Percentiles rank a stretch among this genome's conserved stretches.
phyloP scores from a whole-genome alignment of 2,797 vertebrate genomes.

The Philypnodon macrostomus region DNA sequence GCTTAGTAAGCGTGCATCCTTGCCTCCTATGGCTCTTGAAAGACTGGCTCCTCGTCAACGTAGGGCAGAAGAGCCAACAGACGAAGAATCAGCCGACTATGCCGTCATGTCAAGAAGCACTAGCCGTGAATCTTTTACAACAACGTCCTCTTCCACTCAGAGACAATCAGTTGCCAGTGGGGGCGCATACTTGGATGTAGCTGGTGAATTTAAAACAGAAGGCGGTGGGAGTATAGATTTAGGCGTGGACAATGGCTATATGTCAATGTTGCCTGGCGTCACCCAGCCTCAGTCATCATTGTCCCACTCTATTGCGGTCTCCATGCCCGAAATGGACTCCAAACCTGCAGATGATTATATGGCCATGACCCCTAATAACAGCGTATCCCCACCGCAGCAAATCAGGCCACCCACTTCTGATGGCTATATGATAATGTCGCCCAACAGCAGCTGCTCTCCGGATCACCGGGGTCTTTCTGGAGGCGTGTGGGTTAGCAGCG shows the following conservation, averaged over 20 bases:
- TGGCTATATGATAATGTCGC: conserved; percentile 84
- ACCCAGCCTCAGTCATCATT: conserved; percentile 66
- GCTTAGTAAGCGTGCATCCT: conserved; percentile 77
- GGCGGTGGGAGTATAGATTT: conserved; percentile 44
- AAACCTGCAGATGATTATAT: conserved; percentile 79
- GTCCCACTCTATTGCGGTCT: conserved; percentile 67
- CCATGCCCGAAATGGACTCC: conserved; percentile 67
- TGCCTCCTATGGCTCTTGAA: conserved; percentile 79
- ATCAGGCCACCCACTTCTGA: conserved; percentile 66
- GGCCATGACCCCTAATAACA: conserved; percentile 80
- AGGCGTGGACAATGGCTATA: conserved; percentile 75
- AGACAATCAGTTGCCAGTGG: conserved; percentile 48
- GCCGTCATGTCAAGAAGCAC: conserved; percentile 80
- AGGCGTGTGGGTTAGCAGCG: conserved; percentile 67
- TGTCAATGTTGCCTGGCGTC: conserved; percentile 81
- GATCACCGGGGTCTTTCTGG: conserved; percentile 67
- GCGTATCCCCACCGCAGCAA: conserved; percentile 79
- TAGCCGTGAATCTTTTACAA: conserved; percentile 72
- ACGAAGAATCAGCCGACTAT: conserved; percentile 77
- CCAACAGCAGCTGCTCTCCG: conserved; percentile 79
- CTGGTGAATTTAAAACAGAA: conserved; percentile 65
- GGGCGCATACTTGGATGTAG: conserved; percentile 73
- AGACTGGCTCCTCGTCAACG: conserved; percentile 61
- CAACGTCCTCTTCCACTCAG: conserved; percentile 50
- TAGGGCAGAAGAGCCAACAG: conserved; percentile 63